phyloP scores from a whole-genome alignment of 2,113 vertebrate genomes.

The Pluvialis apricaria region DNA sequence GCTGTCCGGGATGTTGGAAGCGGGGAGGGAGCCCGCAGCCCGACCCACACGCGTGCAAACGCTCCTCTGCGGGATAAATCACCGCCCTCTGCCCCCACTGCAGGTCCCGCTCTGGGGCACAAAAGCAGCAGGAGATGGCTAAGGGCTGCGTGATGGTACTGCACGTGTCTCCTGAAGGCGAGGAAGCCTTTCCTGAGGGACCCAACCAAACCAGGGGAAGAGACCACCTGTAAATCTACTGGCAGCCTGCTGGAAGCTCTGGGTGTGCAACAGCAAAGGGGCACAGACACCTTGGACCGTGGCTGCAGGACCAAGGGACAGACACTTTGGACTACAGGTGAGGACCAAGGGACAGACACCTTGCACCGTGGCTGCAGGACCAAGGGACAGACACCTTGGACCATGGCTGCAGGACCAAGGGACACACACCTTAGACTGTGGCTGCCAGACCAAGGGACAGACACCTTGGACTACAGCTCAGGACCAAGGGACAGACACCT shows the following conservation, averaged over 20 bases:
- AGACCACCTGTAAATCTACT: rapidly evolving
- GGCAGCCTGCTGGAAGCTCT: neutral
- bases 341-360: neutral
- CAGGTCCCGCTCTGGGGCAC: rapidly evolving
- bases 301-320: neutral
- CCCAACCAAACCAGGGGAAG: neutral
- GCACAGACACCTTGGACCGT: neutral
- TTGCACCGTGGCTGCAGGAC: neutral
- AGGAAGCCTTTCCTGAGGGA: neutral
- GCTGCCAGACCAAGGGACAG: neutral
- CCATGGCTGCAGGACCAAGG: too few relatives aligned
- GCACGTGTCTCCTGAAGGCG: rapidly evolving
- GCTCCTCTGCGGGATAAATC: rapidly evolving
- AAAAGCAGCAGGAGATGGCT: neutral
- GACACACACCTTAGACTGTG: too few relatives aligned
- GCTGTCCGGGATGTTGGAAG: neutral
- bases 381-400: neutral
- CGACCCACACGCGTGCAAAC: rapidly evolving
- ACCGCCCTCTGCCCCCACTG: neutral
- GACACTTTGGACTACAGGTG: neutral
- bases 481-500: neutral
- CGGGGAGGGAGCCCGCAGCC: neutral
- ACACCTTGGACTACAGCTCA: neutral
- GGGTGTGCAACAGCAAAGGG: neutral
- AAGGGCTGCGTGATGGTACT: neutral